phyloP scores from a whole-genome alignment of 2,797 vertebrate species.

The Labeo calbasu region DNA sequence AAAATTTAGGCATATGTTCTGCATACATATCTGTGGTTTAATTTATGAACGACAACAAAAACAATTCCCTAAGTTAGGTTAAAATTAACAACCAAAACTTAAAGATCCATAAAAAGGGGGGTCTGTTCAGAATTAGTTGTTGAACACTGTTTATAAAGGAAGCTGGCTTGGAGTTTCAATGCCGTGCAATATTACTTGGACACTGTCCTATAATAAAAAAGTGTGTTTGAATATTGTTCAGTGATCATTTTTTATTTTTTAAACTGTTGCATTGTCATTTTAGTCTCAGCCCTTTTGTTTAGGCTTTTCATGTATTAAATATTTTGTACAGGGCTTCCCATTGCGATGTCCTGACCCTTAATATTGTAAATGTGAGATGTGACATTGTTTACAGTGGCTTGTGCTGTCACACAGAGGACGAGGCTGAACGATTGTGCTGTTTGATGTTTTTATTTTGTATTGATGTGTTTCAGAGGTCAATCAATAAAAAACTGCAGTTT shows the following conservation, averaged over 20 bases:
- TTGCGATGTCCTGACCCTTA: conserved; percentile 18
- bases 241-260: conserved; percentile 17
- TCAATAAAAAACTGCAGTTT: conserved; percentile 60
- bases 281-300: conserved; percentile 15
- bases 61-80: not conserved
- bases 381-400: conserved; percentile 36
- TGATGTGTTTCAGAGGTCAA: conserved; percentile 67
- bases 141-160: conserved; percentile 34
- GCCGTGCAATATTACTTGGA: conserved; percentile 47
- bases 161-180: conserved; percentile 37
- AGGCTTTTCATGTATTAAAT: conserved; percentile 19
- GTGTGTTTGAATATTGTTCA: conserved; percentile 43
- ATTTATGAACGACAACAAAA: not conserved
- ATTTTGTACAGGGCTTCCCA: conserved; percentile 9
- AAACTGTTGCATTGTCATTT: conserved; percentile 3
- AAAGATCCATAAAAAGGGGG: not conserved
- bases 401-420: conserved; percentile 19
- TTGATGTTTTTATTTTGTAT: conserved; percentile 63
- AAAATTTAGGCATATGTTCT: not conserved
- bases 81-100: not conserved
- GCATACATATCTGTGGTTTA: not conserved
- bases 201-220: conserved; percentile 28
- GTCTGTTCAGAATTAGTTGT: not conserved
- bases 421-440: conserved; percentile 60
- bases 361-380: conserved; percentile 25